Evolutionary conservation across 2,888 invertebrate species (phyloP).

Genomic region (Dascillus cervinus): DNA sequence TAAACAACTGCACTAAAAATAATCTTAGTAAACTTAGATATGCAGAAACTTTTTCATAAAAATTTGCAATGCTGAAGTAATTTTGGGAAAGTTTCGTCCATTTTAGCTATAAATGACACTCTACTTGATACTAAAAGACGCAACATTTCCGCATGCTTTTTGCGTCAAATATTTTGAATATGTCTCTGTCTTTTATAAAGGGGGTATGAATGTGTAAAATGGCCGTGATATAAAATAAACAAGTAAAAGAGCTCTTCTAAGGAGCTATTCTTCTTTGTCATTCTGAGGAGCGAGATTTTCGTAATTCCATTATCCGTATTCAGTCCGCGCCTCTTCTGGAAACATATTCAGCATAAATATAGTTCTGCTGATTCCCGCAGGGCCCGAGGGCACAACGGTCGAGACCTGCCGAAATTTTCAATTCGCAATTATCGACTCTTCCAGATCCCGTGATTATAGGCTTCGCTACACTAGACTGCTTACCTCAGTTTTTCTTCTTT

Average conservation of each 20-base stretch:
- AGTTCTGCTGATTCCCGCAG: conserved; percentile 31
- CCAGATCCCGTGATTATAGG: conserved; percentile 16
- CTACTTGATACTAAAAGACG: too few relatives aligned
- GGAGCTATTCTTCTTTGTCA: conserved; percentile 33
- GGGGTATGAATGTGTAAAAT: conserved; percentile 15
- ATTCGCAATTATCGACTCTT: conserved; percentile 34
- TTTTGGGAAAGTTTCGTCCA: too few relatives aligned
- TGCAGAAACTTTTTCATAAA: too few relatives aligned
- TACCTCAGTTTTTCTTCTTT: conserved; percentile 13
- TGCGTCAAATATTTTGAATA: too few relatives aligned
- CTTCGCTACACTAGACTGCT: conserved; percentile 12
- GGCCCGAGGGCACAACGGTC: conserved; percentile 28
- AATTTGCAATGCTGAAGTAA: too few relatives aligned
- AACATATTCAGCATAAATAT: conserved; percentile 36
- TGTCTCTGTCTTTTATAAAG: too few relatives aligned
- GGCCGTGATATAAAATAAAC: conserved; percentile 30
- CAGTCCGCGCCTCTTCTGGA: conserved; percentile 30
- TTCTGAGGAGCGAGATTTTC: conserved; percentile 32
- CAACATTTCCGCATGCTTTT: too few relatives aligned
- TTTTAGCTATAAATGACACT: too few relatives aligned
- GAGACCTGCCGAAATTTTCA: conserved; percentile 36
- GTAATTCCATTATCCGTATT: conserved; percentile 36
- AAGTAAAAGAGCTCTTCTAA: conserved; percentile 29
- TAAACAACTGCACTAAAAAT: too few relatives aligned
- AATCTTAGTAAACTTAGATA: too few relatives aligned